Percentiles rank a stretch among this genome's conserved stretches.
These are phyloP conservation scores for Bellardia pandia DNA, from an alignment of 2,888 invertebrate species.

Conservation along the genomic window DNA sequence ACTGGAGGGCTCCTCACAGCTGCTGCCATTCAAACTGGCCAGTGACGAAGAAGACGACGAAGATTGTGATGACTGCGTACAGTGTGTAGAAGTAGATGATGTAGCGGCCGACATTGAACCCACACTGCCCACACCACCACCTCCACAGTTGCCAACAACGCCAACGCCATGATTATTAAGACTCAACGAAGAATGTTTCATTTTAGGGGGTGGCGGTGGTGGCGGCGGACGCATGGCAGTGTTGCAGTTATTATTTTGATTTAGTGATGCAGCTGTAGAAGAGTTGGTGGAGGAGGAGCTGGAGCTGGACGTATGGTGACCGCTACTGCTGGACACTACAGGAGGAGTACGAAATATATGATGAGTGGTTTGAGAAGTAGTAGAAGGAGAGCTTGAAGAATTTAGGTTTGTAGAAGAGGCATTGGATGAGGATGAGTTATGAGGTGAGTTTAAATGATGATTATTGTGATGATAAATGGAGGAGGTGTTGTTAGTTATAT, in stretches of 20 bases:
- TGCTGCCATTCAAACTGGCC: conserved; percentile 79
- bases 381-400: conserved; percentile 64
- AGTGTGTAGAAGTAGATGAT: conserved; percentile 35
- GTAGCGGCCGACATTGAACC: conserved; percentile 6
- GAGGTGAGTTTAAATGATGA: conserved; percentile 46
- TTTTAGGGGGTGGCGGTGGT: conserved; percentile 84
- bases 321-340: conserved; percentile 83
- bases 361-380: conserved; percentile 43
- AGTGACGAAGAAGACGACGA: conserved; percentile 41
- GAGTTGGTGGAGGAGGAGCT: conserved; percentile 51
- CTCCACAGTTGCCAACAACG: conserved; percentile 45
- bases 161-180: conserved; percentile 70
- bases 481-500: conserved; percentile 40
- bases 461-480: conserved; percentile 49
- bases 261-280: conserved; percentile 62
- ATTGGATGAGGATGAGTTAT: conserved; percentile 55
- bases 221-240: conserved; percentile 84
- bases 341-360: conserved; percentile 83
- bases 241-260: conserved; percentile 75
- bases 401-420: conserved; percentile 73
- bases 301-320: conserved; percentile 60
- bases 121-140: conserved; percentile 52
- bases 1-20: conserved; percentile 92
- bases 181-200: conserved; percentile 79
- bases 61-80: conserved; percentile 13